Evolutionary conservation across 2,888 invertebrate species (phyloP), one percentile per base, ranked within the genome.

Genomic region (Aphidius colemani): DNA sequence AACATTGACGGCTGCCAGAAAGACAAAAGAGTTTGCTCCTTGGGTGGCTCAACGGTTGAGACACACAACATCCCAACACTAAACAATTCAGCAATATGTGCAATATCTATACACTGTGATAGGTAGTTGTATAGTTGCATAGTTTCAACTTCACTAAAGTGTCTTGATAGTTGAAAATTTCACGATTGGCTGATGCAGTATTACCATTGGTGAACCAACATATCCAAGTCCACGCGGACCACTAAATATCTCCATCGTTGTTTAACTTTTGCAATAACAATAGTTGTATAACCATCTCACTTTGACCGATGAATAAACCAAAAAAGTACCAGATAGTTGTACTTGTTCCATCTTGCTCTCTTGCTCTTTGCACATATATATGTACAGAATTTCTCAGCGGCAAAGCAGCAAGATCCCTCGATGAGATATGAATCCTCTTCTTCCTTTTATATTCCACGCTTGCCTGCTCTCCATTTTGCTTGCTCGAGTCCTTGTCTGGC

Each of bases 381-480:
- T 72, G 67, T 70, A 67, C 65, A 80, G 78, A 78, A 78, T 79
- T 79, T 78, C 79, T 79, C 79, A 78, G 76, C 80, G 74, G 76
- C 74, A 76, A 78, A 74, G 75, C 78, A 77, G 78, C 78, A 73
- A 80, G 81, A 81, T 81, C 79, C 76, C 78, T 75, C 76, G 75
- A 77, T 79, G 77, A 81, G 79, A 81, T 81, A 81, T 78, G 78
- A 80, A 81, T 81, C 79, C 78, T 75, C 75, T 77, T 30, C 30
- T 30, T 78, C 75, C 80, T 81, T 81, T 78, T 80, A 79, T 81
- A 81, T 81, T 81, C 80, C 79, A 80, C 80, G 80, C 78, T 81
- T 76, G 80, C 78, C 80, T 78, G 79, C 74, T 78, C 79, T 79
- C 79, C 79, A 79, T 80, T 80, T 79, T 77, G 79, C 79, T 79